Conservation (phyloP, 2,888 invertebrate genomes). For the Alloplasta piceator region DNA sequence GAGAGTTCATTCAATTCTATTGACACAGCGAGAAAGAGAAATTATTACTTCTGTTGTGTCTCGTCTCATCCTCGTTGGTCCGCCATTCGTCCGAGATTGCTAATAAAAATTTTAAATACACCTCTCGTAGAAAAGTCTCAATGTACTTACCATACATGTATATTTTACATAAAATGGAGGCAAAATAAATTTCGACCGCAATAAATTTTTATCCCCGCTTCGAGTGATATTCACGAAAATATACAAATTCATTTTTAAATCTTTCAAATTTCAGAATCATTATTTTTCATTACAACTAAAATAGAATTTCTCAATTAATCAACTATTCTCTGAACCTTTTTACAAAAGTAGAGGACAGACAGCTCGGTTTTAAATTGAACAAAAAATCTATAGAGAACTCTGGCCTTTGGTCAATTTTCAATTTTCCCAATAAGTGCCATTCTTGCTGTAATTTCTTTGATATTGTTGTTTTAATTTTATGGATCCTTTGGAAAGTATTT, state of each 20-base stretch:
- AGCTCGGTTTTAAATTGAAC: no score
- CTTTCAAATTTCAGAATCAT: conserved; percentile 1
- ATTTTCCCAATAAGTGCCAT: background rate
- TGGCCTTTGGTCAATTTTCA: background rate
- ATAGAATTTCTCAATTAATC: no score
- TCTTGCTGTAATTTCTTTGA: no score
- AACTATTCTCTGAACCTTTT: background rate
- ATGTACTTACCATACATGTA: conserved; percentile 9
- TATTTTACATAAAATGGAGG: conserved; percentile 24
- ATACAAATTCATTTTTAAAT: conserved; percentile 1
- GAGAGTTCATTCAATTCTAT: conserved; percentile 62
- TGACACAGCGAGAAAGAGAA: conserved; percentile 50
- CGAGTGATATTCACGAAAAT: background rate
- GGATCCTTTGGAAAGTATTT: no score
- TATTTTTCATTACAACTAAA: background rate
- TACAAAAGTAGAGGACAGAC: background rate
- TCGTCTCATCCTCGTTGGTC: conserved; percentile 12
- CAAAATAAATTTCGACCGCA: conserved; percentile 26
- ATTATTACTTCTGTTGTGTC: conserved; percentile 39
- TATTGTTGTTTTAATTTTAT: no score
- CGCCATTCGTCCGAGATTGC: conserved; percentile 33
- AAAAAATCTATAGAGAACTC: no score
- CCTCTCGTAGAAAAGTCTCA: conserved; percentile 7
- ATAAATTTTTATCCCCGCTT: conserved; percentile 1
- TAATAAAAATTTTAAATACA: conserved; percentile 42